Conservation (phyloP, 1,140 invertebrate species). For the Diorhabda carinulata region DNA sequence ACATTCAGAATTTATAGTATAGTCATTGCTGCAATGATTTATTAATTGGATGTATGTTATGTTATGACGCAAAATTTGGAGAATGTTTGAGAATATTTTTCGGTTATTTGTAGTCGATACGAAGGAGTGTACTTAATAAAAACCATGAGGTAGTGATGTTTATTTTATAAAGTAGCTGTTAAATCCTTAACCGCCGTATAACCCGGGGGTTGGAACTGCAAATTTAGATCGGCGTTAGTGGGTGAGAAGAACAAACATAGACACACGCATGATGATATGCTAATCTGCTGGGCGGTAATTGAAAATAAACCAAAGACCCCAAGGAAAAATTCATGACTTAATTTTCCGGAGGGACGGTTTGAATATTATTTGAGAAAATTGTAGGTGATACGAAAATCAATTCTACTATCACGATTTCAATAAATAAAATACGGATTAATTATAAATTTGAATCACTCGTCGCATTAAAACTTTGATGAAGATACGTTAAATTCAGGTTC, state of each 20-base stretch:
- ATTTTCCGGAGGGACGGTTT: conserved; percentile 1
- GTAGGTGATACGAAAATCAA: too few relatives aligned
- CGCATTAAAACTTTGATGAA: neutral
- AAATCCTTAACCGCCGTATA: conserved; percentile 7
- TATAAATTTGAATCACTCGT: too few relatives aligned
- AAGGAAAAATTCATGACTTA: conserved; percentile 9
- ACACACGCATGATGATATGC: conserved; percentile 17
- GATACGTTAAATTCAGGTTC: neutral
- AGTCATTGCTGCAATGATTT: too few relatives aligned
- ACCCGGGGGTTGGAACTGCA: neutral
- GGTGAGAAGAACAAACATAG: conserved; percentile 18
- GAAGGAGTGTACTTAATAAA: too few relatives aligned
- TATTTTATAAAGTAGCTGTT: conserved; percentile 16
- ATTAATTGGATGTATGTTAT: too few relatives aligned
- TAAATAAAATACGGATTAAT: too few relatives aligned
- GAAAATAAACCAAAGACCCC: conserved; percentile 17
- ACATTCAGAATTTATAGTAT: too few relatives aligned
- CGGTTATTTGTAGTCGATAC: too few relatives aligned
- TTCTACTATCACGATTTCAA: too few relatives aligned
- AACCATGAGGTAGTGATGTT: conserved; percentile 4
- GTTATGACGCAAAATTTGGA: too few relatives aligned
- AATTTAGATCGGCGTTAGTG: conserved; percentile 11
- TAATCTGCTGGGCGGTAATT: conserved; percentile 19
- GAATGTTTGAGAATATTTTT: too few relatives aligned
- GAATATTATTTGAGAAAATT: neutral